Evolutionary conservation across 2,888 invertebrate genomes (phyloP).

Genomic region (Drosophila longiperda): DNA sequence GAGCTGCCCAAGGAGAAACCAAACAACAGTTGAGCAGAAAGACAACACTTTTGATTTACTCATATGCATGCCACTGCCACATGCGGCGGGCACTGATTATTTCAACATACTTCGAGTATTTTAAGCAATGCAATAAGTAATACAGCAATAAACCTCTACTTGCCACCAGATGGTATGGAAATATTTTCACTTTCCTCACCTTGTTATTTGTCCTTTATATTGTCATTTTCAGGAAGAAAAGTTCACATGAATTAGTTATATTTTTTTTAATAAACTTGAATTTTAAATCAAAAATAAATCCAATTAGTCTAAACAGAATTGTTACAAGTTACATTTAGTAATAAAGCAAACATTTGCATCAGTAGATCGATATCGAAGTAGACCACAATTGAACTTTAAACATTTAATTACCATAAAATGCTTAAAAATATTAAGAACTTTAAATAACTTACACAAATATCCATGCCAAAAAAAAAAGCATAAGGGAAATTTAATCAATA

Average conservation of each 20-base stretch:
- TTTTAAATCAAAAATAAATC: background rate
- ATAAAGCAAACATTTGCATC: background rate
- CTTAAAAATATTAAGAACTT: background rate
- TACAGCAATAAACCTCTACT: slow-evolving; percentile 1
- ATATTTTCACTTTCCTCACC: background rate
- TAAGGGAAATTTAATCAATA: background rate
- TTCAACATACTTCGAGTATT: slow-evolving; percentile 30
- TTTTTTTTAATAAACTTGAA: background rate
- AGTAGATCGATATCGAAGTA: background rate
- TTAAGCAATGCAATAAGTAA: slow-evolving; percentile 4
- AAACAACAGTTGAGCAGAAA: slow-evolving; percentile 9
- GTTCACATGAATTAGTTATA: background rate
- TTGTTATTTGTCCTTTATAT: background rate
- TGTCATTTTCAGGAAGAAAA: background rate
- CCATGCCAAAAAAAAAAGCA: background rate
- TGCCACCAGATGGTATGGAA: slow-evolving; percentile 5
- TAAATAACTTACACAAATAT: background rate
- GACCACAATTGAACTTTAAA: background rate
- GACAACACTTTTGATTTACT: slow-evolving; percentile 59
- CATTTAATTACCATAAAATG: background rate
- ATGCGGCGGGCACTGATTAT: slow-evolving; percentile 24
- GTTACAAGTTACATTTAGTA: background rate
- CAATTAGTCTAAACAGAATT: background rate
- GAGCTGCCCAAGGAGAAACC: slow-evolving; percentile 16
- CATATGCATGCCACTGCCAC: slow-evolving; percentile 45